These are phyloP conservation scores for Tauraco erythrolophus DNA, from an alignment of 2,113 vertebrate species.

Conservation along the genomic window DNA sequence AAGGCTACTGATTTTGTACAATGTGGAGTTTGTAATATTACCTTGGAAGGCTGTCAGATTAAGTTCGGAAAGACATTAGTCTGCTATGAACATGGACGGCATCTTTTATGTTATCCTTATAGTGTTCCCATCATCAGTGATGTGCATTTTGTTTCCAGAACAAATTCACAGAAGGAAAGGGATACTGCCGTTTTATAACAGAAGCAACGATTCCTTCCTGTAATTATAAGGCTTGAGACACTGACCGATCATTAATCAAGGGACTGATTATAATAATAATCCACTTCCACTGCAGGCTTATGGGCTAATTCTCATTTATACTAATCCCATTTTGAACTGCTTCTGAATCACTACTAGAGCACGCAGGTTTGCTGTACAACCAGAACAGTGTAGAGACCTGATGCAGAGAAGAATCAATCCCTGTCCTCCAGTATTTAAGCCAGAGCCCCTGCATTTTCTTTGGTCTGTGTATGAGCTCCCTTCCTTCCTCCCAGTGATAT, in stretches of 20 bases:
- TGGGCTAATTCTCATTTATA: constrained; percentile 34
- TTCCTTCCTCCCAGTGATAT: not conserved
- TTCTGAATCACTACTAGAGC: not conserved
- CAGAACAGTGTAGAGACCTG: not conserved
- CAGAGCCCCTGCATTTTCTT: not conserved
- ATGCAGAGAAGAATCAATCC: not conserved
- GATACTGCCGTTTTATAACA: not conserved
- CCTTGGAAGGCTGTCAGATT: not conserved
- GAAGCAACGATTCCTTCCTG: constrained; percentile 5
- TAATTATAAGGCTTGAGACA: not conserved
- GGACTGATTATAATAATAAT: constrained; percentile 27
- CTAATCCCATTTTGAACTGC: not conserved
- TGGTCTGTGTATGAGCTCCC: not conserved
- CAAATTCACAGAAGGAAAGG: not conserved
- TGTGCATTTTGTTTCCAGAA: not conserved
- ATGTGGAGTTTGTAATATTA: not conserved
- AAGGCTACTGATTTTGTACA: not conserved
- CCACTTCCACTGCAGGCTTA: not conserved
- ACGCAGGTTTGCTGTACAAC: not conserved
- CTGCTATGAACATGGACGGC: not conserved
- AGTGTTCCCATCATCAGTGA: not conserved
- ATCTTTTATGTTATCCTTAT: not conserved
- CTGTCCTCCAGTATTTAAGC: not conserved
- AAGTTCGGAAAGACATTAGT: not conserved
- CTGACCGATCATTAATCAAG: constrained; percentile 44